These are phyloP conservation scores for Glaucopsyche alexis DNA, from an alignment of 2,888 invertebrate genomes.

Conservation along the genomic window DNA sequence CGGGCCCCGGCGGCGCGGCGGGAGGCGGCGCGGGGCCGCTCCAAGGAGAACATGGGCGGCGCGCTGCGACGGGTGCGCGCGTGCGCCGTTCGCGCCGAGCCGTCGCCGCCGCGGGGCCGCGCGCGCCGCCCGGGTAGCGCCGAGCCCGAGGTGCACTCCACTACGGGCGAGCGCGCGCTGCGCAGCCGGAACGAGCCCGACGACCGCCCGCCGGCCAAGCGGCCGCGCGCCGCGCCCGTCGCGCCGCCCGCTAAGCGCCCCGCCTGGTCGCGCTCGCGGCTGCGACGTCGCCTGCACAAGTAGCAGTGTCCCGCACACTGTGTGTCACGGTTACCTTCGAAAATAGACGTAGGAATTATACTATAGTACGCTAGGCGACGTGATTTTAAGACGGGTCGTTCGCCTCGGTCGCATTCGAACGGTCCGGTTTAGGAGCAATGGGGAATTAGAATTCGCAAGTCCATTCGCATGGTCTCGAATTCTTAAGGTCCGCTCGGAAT, in stretches of 20 bases:
- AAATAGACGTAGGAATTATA: conserved; percentile 27
- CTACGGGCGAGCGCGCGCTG: conserved; percentile 45
- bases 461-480: not conserved
- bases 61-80: conserved; percentile 57
- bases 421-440: not conserved
- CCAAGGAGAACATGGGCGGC: conserved; percentile 71
- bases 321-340: conserved; percentile 47
- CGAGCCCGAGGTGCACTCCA: conserved; percentile 57
- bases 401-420: not conserved
- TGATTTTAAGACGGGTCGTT: not conserved
- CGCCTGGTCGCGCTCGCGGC: conserved; percentile 59
- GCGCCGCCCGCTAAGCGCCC: conserved; percentile 68
- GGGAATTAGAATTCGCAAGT: not conserved
- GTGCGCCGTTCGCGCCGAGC: conserved; percentile 52
- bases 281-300: conserved; percentile 68
- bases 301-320: conserved; percentile 45
- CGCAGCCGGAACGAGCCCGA: conserved; percentile 48
- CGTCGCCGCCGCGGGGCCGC: conserved; percentile 45
- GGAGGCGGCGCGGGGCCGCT: conserved; percentile 54
- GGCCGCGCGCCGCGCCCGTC: conserved; percentile 59
- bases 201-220: conserved; percentile 40
- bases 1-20: conserved; percentile 64
- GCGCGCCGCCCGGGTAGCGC: conserved; percentile 49
- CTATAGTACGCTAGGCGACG: conserved; percentile 20
- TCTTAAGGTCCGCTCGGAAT: not conserved